Percentiles rank a stretch among this genome's conserved stretches.
phyloP scores from a whole-genome alignment of 2,113 vertebrate genomes.

The Apteryx mantelli region DNA sequence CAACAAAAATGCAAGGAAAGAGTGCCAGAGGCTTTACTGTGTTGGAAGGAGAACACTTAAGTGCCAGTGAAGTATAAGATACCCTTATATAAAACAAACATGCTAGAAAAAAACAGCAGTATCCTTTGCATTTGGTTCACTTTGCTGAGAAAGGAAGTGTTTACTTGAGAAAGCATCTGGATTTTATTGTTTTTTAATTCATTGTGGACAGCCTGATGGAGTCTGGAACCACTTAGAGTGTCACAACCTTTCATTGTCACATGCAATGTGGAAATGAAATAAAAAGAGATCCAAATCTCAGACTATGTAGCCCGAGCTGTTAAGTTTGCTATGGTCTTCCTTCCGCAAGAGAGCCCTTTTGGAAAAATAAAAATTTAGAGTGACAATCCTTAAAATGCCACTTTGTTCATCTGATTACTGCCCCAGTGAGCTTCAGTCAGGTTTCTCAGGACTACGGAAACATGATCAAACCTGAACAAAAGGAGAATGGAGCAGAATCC shows the following conservation, averaged over 20 bases:
- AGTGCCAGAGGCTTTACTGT: neutral
- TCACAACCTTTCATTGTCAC: constrained; percentile 59
- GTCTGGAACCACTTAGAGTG: constrained; percentile 62
- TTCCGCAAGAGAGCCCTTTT: neutral
- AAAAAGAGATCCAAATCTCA: neutral
- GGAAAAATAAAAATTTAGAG: neutral
- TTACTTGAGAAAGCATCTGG: constrained; percentile 64
- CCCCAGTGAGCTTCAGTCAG: neutral
- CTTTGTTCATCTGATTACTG: neutral
- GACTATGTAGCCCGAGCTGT: neutral
- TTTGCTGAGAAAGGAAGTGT: constrained; percentile 48
- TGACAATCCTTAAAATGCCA: neutral
- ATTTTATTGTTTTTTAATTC: constrained; percentile 51
- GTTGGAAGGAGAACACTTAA: neutral
- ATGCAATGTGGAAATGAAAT: constrained; percentile 40
- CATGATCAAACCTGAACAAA: neutral
- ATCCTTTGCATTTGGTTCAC: neutral
- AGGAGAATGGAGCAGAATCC: neutral
- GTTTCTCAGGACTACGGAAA: neutral
- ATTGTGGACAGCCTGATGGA: constrained; percentile 27
- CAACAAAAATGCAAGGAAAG: neutral
- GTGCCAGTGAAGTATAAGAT: neutral
- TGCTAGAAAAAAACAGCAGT: neutral
- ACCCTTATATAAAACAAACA: neutral
- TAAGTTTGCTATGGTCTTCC: neutral